A percentile compares a stretch with the other conserved stretches of the same genome.
Evolutionary conservation across 2,888 invertebrate species (phyloP).

Genomic region (Lepidochitona cinerea): DNA sequence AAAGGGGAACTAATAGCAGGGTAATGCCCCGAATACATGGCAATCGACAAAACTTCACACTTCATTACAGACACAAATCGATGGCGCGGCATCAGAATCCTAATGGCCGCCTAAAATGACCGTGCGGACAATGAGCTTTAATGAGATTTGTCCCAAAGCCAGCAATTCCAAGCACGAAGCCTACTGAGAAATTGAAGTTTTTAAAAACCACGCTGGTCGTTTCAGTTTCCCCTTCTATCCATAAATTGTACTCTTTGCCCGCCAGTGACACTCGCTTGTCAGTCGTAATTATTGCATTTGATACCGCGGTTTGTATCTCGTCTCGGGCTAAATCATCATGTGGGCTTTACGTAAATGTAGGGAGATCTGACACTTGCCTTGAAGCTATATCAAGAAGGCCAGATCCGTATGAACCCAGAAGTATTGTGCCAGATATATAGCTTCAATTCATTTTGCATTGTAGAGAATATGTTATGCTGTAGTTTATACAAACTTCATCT

Average conservation of each 20-base stretch:
- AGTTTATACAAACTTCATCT: no score
- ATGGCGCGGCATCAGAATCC: neutral
- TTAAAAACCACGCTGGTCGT: neutral
- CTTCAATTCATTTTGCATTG: no score
- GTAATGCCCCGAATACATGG: conserved; percentile 1
- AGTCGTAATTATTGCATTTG: neutral
- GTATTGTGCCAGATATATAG: no score
- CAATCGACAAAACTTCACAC: conserved; percentile 9
- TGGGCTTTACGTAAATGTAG: no score
- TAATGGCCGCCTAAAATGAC: conserved; percentile 1
- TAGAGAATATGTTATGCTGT: no score
- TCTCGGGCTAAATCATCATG: neutral
- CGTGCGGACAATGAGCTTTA: neutral
- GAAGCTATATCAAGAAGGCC: no score
- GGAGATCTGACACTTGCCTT: no score
- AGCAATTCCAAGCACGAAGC: conserved; percentile 1
- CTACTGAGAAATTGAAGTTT: neutral
- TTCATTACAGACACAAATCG: conserved; percentile 2
- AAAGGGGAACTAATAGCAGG: neutral
- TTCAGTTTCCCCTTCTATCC: neutral
- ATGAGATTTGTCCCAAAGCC: neutral
- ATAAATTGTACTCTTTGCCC: neutral
- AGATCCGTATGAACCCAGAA: no score
- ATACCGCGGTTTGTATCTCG: neutral
- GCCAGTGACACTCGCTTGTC: neutral